Percentiles rank a stretch among this genome's conserved stretches.
Conservation (phyloP, 1,140 invertebrate species). For the Brachionus asplanchnoidis region DNA sequence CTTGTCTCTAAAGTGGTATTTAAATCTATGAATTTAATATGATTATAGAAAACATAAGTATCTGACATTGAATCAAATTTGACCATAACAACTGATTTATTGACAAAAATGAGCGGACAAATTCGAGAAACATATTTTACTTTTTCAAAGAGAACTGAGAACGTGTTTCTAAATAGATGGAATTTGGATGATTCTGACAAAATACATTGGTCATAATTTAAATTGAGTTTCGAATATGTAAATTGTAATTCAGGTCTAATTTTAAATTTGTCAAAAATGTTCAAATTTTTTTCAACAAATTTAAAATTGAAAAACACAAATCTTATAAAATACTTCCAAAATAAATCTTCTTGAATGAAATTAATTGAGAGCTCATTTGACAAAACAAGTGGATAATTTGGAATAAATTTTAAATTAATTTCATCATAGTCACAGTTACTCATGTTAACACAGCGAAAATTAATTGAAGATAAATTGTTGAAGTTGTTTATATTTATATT, state of each 20-base stretch:
- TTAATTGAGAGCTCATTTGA: neutral
- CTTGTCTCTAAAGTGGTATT: neutral
- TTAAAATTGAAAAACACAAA: neutral
- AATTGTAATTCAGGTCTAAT: neutral
- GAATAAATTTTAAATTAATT: neutral
- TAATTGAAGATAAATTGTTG: neutral
- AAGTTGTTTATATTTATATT: neutral
- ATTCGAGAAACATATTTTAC: neutral
- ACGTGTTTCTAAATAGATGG: neutral
- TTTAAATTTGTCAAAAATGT: neutral
- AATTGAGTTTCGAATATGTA: neutral
- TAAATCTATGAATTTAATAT: neutral
- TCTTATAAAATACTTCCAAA: neutral
- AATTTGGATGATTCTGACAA: neutral
- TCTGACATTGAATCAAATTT: neutral
- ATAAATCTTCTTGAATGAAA: neutral
- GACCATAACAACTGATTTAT: neutral
- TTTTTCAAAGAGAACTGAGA: neutral
- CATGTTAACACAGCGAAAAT: neutral
- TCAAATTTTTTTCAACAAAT: neutral
- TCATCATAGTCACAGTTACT: neutral
- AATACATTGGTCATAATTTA: neutral
- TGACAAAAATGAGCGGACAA: neutral
- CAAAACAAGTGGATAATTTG: neutral
- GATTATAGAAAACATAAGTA: neutral